Evolutionary conservation across 2,888 invertebrate genomes (phyloP).

Genomic region (Chouioia cunea): DNA sequence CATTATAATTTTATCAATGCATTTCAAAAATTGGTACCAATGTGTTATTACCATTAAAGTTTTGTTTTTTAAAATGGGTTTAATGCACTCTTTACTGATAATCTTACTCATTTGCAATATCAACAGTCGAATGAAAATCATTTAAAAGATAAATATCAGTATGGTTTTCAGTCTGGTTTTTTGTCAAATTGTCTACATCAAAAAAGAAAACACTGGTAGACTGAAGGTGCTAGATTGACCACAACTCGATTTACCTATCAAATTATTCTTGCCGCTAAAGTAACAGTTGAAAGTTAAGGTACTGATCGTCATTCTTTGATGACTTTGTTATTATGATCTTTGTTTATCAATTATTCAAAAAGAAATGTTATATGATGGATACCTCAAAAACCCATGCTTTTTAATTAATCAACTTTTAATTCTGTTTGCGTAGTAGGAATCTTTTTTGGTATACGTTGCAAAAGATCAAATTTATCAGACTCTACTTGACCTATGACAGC

Average conservation of each 20-base stretch:
- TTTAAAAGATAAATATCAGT: constrained; percentile 82
- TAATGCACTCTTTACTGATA: constrained; percentile 70
- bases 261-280: constrained; percentile 80
- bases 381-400: constrained; percentile 87
- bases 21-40: constrained; percentile 83
- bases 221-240: constrained; percentile 81
- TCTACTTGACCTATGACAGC: constrained; percentile 78
- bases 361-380: constrained; percentile 75
- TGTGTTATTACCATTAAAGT: constrained; percentile 64
- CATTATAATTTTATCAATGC: constrained; percentile 73
- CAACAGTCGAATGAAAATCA: constrained; percentile 82
- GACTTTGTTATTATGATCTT: constrained; percentile 68
- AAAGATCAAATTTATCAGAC: constrained; percentile 74
- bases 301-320: constrained; percentile 78
- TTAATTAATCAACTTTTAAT: constrained; percentile 74
- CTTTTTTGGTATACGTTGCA: constrained; percentile 74
- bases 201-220: too few species aligned
- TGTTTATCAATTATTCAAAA: constrained; percentile 62
- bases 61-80: constrained; percentile 44
- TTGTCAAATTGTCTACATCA: too few species aligned
- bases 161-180: too few species aligned
- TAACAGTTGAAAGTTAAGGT: constrained; percentile 81
- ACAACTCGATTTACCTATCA: constrained; percentile 84
- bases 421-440: constrained; percentile 76
- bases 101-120: constrained; percentile 78